Evolutionary conservation across 92 coral and sea anemone species (phyloP).

Genomic region (Epizoanthus ramosus): DNA sequence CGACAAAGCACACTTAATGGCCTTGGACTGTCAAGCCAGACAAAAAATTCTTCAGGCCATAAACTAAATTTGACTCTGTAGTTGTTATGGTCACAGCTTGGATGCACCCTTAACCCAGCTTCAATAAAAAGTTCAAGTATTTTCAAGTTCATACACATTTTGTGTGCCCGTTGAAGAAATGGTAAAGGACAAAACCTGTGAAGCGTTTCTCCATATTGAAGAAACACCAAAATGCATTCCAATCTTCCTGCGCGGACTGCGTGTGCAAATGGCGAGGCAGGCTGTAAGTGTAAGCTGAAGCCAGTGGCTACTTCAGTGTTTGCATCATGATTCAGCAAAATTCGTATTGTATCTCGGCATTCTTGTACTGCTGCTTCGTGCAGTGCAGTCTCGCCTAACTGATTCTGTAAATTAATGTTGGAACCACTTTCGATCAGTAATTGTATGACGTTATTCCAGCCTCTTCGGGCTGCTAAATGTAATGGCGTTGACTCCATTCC

Average conservation of each 20-base stretch:
- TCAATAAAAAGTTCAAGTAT: slow-evolving; percentile 47
- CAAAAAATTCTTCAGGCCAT: slow-evolving; percentile 51
- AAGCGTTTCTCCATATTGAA: slow-evolving; percentile 44
- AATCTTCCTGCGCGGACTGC: slow-evolving; percentile 47
- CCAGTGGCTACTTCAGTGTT: background rate
- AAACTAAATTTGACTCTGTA: slow-evolving; percentile 5
- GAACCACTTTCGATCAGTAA: slow-evolving; percentile 50
- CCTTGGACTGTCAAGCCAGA: slow-evolving; percentile 45
- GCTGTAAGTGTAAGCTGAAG: background rate
- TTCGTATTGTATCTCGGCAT: slow-evolving; percentile 30
- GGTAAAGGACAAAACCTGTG: slow-evolving; percentile 22
- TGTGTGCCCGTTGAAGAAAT: slow-evolving; percentile 30
- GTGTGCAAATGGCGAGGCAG: slow-evolving; percentile 42
- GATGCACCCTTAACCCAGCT: slow-evolving; percentile 37
- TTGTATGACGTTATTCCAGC: slow-evolving; percentile 1
- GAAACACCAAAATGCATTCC: slow-evolving; percentile 41
- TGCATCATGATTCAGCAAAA: slow-evolving; percentile 48
- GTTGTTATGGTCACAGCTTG: background rate
- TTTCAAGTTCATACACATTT: slow-evolving; percentile 42
- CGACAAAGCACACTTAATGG: slow-evolving; percentile 43
- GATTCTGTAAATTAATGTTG: slow-evolving; percentile 34
- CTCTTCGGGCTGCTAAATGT: slow-evolving; percentile 38
- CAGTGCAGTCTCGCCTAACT: slow-evolving; percentile 39
- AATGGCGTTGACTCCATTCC: slow-evolving; percentile 40
- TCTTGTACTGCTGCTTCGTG: slow-evolving; percentile 51